Percentiles rank a stretch among this genome's conserved stretches.
phyloP scores from a whole-genome alignment of 2,888 invertebrate species.

The Rhimphoctona megacephalus region DNA sequence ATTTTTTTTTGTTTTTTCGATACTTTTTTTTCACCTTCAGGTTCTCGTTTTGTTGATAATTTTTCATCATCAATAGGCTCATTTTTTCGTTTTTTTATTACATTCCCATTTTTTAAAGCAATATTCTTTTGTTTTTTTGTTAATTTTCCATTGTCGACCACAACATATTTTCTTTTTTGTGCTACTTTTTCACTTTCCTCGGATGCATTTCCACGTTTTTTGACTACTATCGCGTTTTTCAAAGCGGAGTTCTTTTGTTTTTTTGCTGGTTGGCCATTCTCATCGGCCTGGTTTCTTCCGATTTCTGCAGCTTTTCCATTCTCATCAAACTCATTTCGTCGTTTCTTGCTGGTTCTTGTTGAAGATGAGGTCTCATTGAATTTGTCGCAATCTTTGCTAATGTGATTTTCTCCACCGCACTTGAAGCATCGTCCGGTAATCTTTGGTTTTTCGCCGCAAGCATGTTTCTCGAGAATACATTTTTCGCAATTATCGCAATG shows the following conservation, averaged over 20 bases:
- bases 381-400: constrained; percentile 74
- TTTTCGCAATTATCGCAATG: constrained; percentile 91
- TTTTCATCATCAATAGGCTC: not conserved
- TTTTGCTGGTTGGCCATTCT: constrained; percentile 51
- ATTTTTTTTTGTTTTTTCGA: not conserved
- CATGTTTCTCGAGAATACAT: constrained; percentile 87
- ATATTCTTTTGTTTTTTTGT: not conserved
- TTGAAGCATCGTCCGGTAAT: constrained; percentile 78
- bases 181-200: constrained; percentile 26
- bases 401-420: constrained; percentile 77
- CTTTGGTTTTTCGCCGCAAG: constrained; percentile 84
- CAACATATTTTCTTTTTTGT: constrained; percentile 15
- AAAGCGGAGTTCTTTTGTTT: no score
- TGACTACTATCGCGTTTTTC: not conserved
- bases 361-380: not conserved
- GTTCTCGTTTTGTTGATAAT: not conserved
- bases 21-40: not conserved
- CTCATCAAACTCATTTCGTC: constrained; percentile 47
- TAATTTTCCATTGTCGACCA: not conserved
- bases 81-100: not conserved
- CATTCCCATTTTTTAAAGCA: not conserved
- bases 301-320: constrained; percentile 36
- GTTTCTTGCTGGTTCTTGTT: constrained; percentile 55
- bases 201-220: constrained; percentile 10
- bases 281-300: constrained; percentile 40